Conservation (phyloP, 1,140 invertebrate genomes). For the Zaprionus kolodkinae region DNA sequence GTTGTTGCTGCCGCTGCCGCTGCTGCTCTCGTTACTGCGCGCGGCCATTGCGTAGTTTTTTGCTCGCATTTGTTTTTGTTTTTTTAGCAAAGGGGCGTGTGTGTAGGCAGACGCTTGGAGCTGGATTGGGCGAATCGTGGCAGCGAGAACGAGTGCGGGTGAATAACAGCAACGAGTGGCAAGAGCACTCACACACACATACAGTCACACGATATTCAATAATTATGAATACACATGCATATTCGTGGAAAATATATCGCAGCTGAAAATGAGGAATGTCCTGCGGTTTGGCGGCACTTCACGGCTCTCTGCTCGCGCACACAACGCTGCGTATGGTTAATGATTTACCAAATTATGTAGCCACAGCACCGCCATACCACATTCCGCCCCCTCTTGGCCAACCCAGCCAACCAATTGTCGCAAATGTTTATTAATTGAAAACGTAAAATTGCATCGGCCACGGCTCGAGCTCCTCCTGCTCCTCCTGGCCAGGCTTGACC, state of each 20-base stretch:
- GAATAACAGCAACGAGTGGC: neutral
- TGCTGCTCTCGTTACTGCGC: constrained; percentile 25
- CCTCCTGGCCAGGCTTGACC: constrained; percentile 16
- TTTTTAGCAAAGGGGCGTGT: constrained; percentile 78
- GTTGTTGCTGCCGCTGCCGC: constrained; percentile 21
- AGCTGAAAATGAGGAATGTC: constrained; percentile 40
- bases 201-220: constrained; percentile 13
- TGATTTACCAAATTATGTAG: constrained; percentile 81
- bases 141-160: constrained; percentile 14
- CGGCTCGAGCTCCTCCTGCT: constrained; percentile 6
- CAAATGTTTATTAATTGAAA: constrained; percentile 83
- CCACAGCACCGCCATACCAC: constrained; percentile 55
- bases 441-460: constrained; percentile 76
- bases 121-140: constrained; percentile 60
- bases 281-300: constrained; percentile 53
- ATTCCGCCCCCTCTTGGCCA: constrained; percentile 6
- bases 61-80: constrained; percentile 65
- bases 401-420: constrained; percentile 55
- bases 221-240: constrained; percentile 41
- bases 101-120: constrained; percentile 66
- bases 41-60: constrained; percentile 79
- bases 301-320: constrained; percentile 58
- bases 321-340: constrained; percentile 50
- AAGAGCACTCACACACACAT: neutral
- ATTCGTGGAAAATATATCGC: neutral